Base-by-base conservation (phyloP, 2,797 vertebrate species). In the Macropodus opercularis region DNA sequence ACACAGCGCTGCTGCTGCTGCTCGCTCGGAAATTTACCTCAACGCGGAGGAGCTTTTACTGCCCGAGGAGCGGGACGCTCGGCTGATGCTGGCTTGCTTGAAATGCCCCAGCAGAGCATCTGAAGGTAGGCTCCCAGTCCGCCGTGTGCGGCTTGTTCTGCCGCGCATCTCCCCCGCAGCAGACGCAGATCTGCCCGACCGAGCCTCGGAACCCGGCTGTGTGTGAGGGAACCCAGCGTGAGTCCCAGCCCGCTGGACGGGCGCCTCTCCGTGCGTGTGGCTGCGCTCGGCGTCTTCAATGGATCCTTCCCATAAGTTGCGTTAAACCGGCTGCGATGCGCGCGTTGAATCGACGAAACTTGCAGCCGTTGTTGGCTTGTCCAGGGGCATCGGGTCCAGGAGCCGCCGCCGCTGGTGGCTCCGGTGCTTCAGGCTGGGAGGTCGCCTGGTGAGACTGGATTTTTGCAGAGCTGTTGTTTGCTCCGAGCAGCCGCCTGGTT, bases 91-190 rank as follows among this genome's bases (percentile, higher is more conserved):
- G 79, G 8, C 72, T 41, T 5, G 63, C 63, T 51, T 74, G 86
- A 77, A 80, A 91, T 91, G 91, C 87, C 58, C 86, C 82, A 77
- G 79, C 81, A 81, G 84, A 79, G 71, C 54, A 81, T 53, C 80
- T 52, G 66, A 84, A 90, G 91, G 91, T 92, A 90, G 72, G 90
- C 82, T 23, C 31, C 12, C 56, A 22, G 12, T 35, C 61, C 31
- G n/a, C n/a, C 6, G 38, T 83, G 71, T 78, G 69, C 66, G 34
- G 52, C 15, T 82, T 80, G 75, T 62, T 47, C 26, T 15, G 72
- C 55, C 65, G 78, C 68, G 56, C 74, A 64, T 68, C 70, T 69
- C 66, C 52, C 31, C 61, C 48, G 58, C 49, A 39, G 54, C 60
- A 66, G 47, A 62, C 59, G 50, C 17, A 43, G 70, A 76, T 74